phyloP scores from a whole-genome alignment of 2,797 vertebrate genomes.

The Lepilemur septentrionalis region DNA sequence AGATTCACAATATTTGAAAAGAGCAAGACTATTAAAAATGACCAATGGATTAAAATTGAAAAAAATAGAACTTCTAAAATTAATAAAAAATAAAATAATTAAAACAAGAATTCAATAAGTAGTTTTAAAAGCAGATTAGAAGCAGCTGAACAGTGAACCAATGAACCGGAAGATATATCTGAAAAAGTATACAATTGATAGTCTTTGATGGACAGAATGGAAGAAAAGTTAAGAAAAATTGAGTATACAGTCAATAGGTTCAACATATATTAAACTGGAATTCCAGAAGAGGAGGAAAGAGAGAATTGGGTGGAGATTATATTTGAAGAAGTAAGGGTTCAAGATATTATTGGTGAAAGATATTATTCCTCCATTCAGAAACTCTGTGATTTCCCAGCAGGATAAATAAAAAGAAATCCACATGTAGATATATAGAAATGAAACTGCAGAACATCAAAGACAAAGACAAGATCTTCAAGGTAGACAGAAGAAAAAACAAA shows the following conservation, averaged over 20 bases:
- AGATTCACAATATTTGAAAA: slow-evolving; percentile 3
- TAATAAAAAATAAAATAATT: background rate
- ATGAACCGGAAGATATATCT: background rate
- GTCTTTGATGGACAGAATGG: background rate
- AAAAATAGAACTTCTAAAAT: background rate
- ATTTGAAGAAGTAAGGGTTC: background rate
- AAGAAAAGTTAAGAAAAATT: background rate
- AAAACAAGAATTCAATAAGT: background rate
- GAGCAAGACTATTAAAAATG: background rate
- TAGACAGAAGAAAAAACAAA: background rate
- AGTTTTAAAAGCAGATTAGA: background rate
- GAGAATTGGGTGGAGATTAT: background rate
- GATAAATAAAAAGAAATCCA: background rate
- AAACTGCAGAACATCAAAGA: background rate
- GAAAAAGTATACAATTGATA: background rate
- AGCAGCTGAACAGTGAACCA: background rate
- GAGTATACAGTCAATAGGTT: background rate
- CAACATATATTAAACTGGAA: background rate
- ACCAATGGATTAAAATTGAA: background rate
- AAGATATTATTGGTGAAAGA: background rate
- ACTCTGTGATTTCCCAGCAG: background rate
- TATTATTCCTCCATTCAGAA: background rate
- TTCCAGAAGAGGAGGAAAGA: background rate
- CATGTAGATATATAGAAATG: background rate
- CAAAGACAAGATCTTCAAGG: background rate